Conservation (phyloP, 2,888 invertebrate genomes). For the Atherix ibis region DNA sequence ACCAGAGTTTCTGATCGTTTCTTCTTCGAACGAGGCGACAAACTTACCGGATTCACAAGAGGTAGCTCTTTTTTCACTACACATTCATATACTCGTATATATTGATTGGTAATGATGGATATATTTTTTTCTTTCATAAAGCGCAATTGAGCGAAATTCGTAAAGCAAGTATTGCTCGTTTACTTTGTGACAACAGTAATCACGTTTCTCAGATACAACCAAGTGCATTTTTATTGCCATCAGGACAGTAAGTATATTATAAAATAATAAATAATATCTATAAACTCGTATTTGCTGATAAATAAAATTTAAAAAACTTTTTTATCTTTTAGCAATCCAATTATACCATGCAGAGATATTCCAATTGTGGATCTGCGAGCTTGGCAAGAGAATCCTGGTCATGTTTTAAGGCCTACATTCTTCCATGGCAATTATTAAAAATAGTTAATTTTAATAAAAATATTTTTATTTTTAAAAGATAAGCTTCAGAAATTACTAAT, state of each 20-base stretch:
- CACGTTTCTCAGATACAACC: conserved; percentile 48
- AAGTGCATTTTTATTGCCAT: conserved; percentile 48
- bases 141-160: conserved; percentile 63
- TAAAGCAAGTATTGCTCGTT: conserved; percentile 57
- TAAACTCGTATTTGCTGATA: not conserved
- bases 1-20: conserved; percentile 74
- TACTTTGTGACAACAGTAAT: conserved; percentile 68
- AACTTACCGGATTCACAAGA: conserved; percentile 45
- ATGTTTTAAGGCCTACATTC: too few relatives aligned
- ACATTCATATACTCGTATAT: too few relatives aligned
- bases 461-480: too few relatives aligned
- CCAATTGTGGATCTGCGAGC: conserved; percentile 43
- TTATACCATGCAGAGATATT: conserved; percentile 41
- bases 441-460: too few relatives aligned
- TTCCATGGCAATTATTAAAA: too few relatives aligned
- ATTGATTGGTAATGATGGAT: too few relatives aligned
- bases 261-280: not conserved
- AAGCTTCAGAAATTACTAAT: too few relatives aligned
- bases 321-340: conserved; percentile 38
- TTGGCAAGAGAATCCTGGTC: conserved; percentile 37
- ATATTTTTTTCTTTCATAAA: too few relatives aligned
- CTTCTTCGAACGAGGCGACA: conserved; percentile 61
- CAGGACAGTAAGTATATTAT: conserved; percentile 35
- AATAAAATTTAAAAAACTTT: not conserved
- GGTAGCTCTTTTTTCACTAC: conserved; percentile 24